Conservation (phyloP, 2,888 invertebrate genomes). For the Cephus spinipes region DNA sequence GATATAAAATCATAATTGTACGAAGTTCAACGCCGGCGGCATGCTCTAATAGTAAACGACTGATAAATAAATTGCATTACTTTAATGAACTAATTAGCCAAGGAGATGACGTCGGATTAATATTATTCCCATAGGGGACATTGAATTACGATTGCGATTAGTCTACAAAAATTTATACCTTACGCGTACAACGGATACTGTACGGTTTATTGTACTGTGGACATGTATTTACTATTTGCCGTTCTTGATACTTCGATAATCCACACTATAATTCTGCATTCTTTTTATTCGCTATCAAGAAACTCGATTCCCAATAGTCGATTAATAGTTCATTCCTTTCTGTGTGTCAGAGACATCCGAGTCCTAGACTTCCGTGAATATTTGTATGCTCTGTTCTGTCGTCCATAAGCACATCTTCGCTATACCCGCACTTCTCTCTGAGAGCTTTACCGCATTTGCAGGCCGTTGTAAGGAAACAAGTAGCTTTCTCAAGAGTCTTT, state of each 20-base stretch:
- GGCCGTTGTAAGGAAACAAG: not conserved
- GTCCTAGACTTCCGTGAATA: not conserved
- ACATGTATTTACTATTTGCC: not conserved
- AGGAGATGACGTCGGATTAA: not conserved
- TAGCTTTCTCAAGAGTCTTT: not conserved
- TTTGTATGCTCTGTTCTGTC: not conserved
- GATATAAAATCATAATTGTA: not conserved
- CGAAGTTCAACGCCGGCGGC: not conserved
- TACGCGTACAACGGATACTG: not conserved
- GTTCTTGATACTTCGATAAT: not conserved
- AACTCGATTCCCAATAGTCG: not conserved
- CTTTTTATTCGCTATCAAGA: not conserved
- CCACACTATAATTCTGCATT: not conserved
- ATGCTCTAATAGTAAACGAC: not conserved
- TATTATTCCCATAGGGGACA: not conserved
- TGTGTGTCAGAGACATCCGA: not conserved
- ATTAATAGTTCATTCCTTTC: not conserved
- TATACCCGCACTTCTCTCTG: not conserved
- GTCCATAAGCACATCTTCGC: not conserved
- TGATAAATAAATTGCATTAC: not conserved
- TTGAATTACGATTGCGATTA: not conserved
- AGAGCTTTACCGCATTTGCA: not conserved
- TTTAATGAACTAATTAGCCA: not conserved
- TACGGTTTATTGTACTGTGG: not conserved
- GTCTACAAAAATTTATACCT: not conserved